Conservation (phyloP, 2,797 vertebrate genomes). For the Pempheris klunzingeri region DNA sequence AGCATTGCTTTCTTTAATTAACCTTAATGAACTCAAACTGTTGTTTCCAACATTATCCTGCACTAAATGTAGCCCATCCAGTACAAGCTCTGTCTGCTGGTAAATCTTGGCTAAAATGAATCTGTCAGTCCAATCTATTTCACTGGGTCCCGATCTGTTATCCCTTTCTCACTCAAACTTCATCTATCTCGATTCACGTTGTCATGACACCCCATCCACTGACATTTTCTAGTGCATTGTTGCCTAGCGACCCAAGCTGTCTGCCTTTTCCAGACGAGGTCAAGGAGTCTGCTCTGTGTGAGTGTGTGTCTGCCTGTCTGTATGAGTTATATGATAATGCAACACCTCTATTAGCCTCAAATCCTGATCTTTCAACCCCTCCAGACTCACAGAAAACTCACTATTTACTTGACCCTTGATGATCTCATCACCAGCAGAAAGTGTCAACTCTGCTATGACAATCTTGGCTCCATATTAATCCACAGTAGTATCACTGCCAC, state of each 20-base stretch:
- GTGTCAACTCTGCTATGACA: constrained; percentile 1
- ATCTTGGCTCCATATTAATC: constrained; percentile 1
- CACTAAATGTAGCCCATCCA: not conserved
- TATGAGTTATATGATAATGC: constrained; percentile 39
- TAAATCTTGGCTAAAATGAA: not conserved
- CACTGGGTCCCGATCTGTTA: not conserved
- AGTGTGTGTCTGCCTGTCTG: constrained; percentile 10
- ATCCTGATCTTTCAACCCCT: constrained; percentile 22
- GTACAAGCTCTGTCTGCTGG: too few species aligned
- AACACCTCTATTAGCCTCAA: constrained; percentile 37
- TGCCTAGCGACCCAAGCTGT: constrained; percentile 72
- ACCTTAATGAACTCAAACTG: too few species aligned
- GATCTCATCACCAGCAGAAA: constrained; percentile 13
- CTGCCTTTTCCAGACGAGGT: constrained; percentile 72
- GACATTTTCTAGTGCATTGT: constrained; percentile 64
- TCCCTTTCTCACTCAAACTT: constrained; percentile 32
- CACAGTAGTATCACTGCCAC: not conserved
- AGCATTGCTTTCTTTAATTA: not conserved
- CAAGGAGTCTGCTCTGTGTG: constrained; percentile 48
- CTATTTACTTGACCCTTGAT: constrained; percentile 20
- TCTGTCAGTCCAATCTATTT: constrained; percentile 12
- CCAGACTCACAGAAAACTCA: constrained; percentile 10
- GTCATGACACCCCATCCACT: constrained; percentile 65
- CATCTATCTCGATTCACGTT: constrained; percentile 46
- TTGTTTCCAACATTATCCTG: not conserved